A percentile compares a stretch with the other conserved stretches of the same genome.
These are phyloP conservation scores for Brachionus rubens DNA, from an alignment of 1,140 invertebrate genomes.

Conservation along the genomic window DNA sequence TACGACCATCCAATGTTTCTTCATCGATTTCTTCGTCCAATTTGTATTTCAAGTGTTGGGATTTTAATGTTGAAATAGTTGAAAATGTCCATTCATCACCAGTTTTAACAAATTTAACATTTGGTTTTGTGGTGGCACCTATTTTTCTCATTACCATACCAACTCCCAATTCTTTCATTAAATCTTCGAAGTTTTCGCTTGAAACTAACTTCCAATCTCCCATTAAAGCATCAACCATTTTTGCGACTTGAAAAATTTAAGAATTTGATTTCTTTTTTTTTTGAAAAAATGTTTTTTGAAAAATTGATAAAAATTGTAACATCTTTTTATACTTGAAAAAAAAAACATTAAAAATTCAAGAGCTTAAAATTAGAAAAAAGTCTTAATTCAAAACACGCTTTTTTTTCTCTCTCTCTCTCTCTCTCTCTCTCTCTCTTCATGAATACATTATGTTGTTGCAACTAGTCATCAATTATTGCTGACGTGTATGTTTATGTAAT, in stretches of 20 bases:
- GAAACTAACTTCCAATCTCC: constrained; percentile 46
- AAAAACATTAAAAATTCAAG: constrained; percentile 37
- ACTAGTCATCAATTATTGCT: constrained; percentile 20
- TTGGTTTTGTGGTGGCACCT: constrained; percentile 34
- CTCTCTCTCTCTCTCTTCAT: no score
- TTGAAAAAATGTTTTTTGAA: not conserved
- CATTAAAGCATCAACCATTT: constrained; percentile 37
- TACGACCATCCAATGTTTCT: constrained; percentile 44
- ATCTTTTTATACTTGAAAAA: not conserved
- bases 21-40: constrained; percentile 38
- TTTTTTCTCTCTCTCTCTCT: not conserved
- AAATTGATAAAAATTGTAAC: not conserved
- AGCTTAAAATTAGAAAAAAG: constrained; percentile 1
- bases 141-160: constrained; percentile 40
- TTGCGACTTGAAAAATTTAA: not conserved
- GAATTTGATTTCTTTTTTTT: not conserved
- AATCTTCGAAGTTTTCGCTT: constrained; percentile 46
- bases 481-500: no score
- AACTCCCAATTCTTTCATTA: constrained; percentile 44
- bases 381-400: not conserved
- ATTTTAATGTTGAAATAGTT: constrained; percentile 38
- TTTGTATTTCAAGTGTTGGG: constrained; percentile 35
- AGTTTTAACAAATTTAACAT: constrained; percentile 32
- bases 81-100: constrained; percentile 43
- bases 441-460: no score